These are phyloP conservation scores for Catostomus latipinnis DNA, from an alignment of 2,797 vertebrate genomes.

Conservation along the genomic window DNA sequence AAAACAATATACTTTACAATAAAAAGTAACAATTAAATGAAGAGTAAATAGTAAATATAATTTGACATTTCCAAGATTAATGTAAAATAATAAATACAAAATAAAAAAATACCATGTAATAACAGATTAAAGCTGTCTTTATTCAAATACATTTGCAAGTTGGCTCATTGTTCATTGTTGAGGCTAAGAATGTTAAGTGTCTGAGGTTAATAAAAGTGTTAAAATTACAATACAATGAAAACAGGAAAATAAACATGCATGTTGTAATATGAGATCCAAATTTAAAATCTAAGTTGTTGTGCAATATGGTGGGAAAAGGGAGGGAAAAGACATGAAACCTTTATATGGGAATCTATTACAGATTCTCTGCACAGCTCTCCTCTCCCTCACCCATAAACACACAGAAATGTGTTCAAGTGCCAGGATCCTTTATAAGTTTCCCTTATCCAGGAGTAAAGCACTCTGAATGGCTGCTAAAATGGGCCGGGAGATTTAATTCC, in stretches of 20 bases:
- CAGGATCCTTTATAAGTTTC: slow-evolving; percentile 88
- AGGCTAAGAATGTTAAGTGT: neutral
- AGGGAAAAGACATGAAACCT: slow-evolving; percentile 57
- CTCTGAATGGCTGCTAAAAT: slow-evolving; percentile 91
- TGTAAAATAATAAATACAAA: neutral
- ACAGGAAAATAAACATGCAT: slow-evolving; percentile 9
- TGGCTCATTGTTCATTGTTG: neutral
- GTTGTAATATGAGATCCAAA: neutral
- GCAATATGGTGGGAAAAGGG: slow-evolving; percentile 55
- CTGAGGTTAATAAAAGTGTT: slow-evolving; percentile 6
- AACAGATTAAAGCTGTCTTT: neutral
- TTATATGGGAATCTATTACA: slow-evolving; percentile 88
- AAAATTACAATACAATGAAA: slow-evolving; percentile 12
- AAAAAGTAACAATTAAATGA: too few species aligned
- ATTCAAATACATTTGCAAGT: neutral
- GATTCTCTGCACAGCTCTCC: slow-evolving; percentile 72
- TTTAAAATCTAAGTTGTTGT: slow-evolving; percentile 48
- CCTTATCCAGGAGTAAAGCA: slow-evolving; percentile 88
- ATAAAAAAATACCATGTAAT: neutral
- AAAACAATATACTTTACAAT: too few species aligned
- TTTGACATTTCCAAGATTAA: too few species aligned
- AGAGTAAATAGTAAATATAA: too few species aligned
- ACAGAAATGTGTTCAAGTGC: slow-evolving; percentile 88
- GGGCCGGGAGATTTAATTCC: slow-evolving; percentile 94
- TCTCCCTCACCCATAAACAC: slow-evolving; percentile 82